These are phyloP conservation scores for Eremobia ochroleuca DNA, from an alignment of 2,888 invertebrate species.

Conservation along the genomic window DNA sequence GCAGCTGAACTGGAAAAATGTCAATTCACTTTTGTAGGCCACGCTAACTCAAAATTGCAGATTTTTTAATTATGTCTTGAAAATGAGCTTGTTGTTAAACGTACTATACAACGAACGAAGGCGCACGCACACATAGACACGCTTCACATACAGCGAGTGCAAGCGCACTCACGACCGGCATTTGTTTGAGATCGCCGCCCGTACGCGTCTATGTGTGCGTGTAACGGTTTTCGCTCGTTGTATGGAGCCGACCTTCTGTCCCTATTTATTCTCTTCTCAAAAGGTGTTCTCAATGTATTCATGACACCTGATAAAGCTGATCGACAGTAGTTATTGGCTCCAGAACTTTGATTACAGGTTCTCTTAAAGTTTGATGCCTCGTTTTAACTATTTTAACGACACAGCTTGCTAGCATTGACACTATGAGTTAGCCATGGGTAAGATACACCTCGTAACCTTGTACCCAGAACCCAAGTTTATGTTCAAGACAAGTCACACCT, in stretches of 20 bases:
- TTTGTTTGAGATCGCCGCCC: not conserved
- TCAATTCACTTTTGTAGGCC: too few relatives aligned
- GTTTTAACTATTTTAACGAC: slow-evolving; percentile 22
- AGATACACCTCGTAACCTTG: too few relatives aligned
- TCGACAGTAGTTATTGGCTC: slow-evolving; percentile 36
- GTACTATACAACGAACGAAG: not conserved
- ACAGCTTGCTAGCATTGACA: not conserved
- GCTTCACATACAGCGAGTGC: not conserved
- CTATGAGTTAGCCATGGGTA: too few relatives aligned
- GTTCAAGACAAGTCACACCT: not conserved
- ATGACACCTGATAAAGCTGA: slow-evolving; percentile 46
- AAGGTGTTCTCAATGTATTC: slow-evolving; percentile 47
- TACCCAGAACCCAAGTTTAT: too few relatives aligned
- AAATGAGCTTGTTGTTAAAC: too few relatives aligned
- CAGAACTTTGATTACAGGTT: slow-evolving; percentile 40
- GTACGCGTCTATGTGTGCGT: not conserved
- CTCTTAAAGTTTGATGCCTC: slow-evolving; percentile 19
- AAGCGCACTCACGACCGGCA: not conserved
- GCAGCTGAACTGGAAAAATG: too few relatives aligned
- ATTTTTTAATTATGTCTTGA: too few relatives aligned
- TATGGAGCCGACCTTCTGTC: slow-evolving; percentile 8
- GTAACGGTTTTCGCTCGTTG: not conserved
- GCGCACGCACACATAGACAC: not conserved
- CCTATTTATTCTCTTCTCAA: not conserved
- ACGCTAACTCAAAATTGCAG: too few relatives aligned